These are phyloP conservation scores for Gymnoscelis rufifasciata DNA, from an alignment of 2,888 invertebrate genomes.

Conservation along the genomic window DNA sequence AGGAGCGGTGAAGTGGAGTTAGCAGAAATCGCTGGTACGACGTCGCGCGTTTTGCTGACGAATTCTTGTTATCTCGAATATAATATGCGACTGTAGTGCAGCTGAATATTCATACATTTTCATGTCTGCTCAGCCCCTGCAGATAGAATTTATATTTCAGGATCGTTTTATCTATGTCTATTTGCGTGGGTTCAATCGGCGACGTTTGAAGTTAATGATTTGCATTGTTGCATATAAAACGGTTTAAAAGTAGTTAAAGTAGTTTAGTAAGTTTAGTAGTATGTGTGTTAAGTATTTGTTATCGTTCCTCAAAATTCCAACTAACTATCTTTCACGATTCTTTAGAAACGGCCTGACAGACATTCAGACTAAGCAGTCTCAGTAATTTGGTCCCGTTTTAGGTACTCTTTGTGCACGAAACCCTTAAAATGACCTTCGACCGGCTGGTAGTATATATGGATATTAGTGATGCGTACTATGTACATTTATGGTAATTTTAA, in stretches of 20 bases:
- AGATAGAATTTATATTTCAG: conserved; percentile 33
- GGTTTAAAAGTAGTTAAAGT: not conserved
- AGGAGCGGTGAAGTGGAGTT: conserved; percentile 42
- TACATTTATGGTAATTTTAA: too few relatives aligned
- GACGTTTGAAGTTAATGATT: conserved; percentile 22
- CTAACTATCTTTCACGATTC: too few relatives aligned
- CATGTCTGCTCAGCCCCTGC: conserved; percentile 36
- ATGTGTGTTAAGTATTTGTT: too few relatives aligned
- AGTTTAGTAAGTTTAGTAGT: too few relatives aligned
- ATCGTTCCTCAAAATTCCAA: too few relatives aligned
- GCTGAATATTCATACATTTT: conserved; percentile 72
- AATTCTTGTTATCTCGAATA: conserved; percentile 69
- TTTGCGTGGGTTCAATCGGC: conserved; percentile 20
- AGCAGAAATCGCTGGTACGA: conserved; percentile 47
- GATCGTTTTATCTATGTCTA: conserved; percentile 22
- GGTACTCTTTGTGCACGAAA: too few relatives aligned
- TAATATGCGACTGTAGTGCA: conserved; percentile 52
- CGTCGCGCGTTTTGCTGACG: conserved; percentile 61
- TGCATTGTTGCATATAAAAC: conserved; percentile 9
- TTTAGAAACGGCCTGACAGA: too few relatives aligned
- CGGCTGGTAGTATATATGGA: too few relatives aligned
- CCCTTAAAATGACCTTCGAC: too few relatives aligned
- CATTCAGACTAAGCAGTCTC: too few relatives aligned
- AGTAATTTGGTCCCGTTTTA: too few relatives aligned
- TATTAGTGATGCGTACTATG: too few relatives aligned